phyloP scores from a whole-genome alignment of 2,888 invertebrate species.

The Drosophila stalkeri region DNA sequence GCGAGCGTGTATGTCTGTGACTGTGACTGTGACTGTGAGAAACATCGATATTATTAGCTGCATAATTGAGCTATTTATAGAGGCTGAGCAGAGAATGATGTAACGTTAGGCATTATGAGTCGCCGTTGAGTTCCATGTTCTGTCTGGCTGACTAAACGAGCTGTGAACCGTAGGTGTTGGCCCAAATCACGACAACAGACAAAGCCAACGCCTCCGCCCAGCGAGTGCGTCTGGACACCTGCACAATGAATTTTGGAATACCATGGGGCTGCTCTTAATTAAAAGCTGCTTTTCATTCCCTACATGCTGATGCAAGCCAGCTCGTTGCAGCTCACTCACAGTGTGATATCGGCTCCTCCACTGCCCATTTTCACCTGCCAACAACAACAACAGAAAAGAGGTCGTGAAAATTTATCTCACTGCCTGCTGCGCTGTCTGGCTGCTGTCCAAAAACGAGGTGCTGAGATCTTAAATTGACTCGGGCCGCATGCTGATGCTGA shows the following conservation, averaged over 20 bases:
- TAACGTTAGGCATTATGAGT: conserved; percentile 50
- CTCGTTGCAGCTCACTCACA: conserved; percentile 54
- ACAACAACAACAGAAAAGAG: conserved; percentile 41
- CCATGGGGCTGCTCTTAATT: conserved; percentile 63
- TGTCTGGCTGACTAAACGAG: conserved; percentile 53
- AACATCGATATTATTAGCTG: conserved; percentile 70
- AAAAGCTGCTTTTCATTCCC: conserved; percentile 74
- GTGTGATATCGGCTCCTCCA: conserved; percentile 47
- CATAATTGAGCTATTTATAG: conserved; percentile 76
- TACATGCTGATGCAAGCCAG: conserved; percentile 17
- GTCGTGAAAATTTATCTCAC: conserved; percentile 59
- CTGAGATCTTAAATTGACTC: conserved; percentile 74
- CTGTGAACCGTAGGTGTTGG: conserved; percentile 78
- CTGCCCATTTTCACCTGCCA: conserved; percentile 33
- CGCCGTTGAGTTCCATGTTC: conserved; percentile 9
- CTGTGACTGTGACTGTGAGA: conserved; percentile 37
- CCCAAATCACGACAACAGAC: conserved; percentile 56
- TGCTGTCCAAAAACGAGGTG: conserved; percentile 71
- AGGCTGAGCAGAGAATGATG: conserved; percentile 50
- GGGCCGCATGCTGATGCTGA: conserved; percentile 71
- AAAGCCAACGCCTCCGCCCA: conserved; percentile 36
- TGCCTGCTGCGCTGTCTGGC: conserved; percentile 45
- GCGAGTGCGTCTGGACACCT: conserved; percentile 57
- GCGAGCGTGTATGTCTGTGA: conserved; percentile 41
- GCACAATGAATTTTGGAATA: conserved; percentile 45